Evolutionary conservation across 2,797 vertebrate genomes (phyloP), one percentile per base, ranked within the genome.

Genomic region (Luscinia megarhynchos): DNA sequence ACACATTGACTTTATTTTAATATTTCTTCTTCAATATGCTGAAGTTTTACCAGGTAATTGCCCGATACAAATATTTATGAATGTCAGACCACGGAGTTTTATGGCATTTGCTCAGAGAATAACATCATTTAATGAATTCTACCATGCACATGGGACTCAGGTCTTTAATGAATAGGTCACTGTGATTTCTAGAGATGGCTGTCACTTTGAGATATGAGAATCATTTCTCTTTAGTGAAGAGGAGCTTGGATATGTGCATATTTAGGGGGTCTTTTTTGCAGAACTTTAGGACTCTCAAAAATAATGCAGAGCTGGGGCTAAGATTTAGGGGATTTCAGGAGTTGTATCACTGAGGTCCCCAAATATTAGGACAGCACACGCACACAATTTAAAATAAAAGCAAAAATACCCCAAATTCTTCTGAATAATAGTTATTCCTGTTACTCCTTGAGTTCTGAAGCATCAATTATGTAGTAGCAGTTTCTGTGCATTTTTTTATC

Each of bases 161-260:
- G 50, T 85, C 72, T 95, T 97, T 97, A 90, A 93, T 94, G 94
- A 96, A 87, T 96, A 95, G 91, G 92, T 95, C 72, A 61, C 82
- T 94, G 79, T 74, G 93, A 86, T 96, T 95, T 95, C 85, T 84
- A 62, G 87, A 95, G 92, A 96, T 91, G 74, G 45, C 82, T 97
- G 89, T 95, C 95, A 96, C 62, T 96, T 97, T 96, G 84, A 97
- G 93, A 94, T 89, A 93, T 93, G 94, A 96, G 92, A 95, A 87
- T 94, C 69, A 89, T 97, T 96, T 97, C 70, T 95, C 79, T 96
- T 84, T 82, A 82, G 89, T 73, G 46, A 93, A 95, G 86, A 94
- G 55, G 90, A 95, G 30, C 85, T 95, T 92, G 84, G 63, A 84
- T 96, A 90, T 86, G 89, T 89, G 94, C 74, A 92, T 95, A 96